These are phyloP conservation scores for Lepilemur ruficaudatus DNA, from an alignment of 2,797 vertebrate species.

Conservation along the genomic window DNA sequence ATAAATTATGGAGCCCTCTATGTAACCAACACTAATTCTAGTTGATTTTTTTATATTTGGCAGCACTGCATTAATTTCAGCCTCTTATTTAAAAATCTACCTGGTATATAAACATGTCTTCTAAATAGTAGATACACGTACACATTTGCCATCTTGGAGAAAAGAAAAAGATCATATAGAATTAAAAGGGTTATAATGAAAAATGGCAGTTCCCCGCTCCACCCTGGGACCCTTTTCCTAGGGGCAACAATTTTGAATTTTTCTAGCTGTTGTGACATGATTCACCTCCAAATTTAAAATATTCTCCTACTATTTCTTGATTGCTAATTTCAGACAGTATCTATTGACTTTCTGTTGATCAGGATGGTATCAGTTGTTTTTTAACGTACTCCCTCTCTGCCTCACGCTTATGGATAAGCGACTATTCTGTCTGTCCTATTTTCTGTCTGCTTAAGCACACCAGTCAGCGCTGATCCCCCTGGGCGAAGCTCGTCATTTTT, in stretches of 20 bases:
- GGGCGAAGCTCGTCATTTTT: rapidly evolving
- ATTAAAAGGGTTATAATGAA: neutral
- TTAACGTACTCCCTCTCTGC: neutral
- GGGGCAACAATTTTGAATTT: too few species aligned
- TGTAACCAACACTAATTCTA: neutral
- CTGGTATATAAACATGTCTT: neutral
- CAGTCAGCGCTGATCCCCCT: too few species aligned
- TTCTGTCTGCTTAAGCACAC: neutral
- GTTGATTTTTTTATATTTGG: neutral
- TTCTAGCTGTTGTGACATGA: neutral
- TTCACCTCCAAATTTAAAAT: neutral
- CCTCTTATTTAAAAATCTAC: neutral
- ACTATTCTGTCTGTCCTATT: neutral
- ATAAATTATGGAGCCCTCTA: neutral
- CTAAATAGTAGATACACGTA: neutral
- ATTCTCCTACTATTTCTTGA: rapidly evolving
- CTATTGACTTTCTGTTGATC: too few species aligned
- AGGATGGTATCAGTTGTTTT: neutral
- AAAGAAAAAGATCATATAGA: neutral
- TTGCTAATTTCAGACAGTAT: neutral
- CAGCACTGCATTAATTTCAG: neutral
- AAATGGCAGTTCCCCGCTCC: neutral
- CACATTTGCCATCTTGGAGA: neutral
- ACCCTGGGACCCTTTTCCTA: neutral
- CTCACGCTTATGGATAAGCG: rapidly evolving